Evolutionary conservation across 2,113 vertebrate genomes (phyloP), one percentile per base, ranked within the genome.

Genomic region (Todiramphus saurophagus): DNA sequence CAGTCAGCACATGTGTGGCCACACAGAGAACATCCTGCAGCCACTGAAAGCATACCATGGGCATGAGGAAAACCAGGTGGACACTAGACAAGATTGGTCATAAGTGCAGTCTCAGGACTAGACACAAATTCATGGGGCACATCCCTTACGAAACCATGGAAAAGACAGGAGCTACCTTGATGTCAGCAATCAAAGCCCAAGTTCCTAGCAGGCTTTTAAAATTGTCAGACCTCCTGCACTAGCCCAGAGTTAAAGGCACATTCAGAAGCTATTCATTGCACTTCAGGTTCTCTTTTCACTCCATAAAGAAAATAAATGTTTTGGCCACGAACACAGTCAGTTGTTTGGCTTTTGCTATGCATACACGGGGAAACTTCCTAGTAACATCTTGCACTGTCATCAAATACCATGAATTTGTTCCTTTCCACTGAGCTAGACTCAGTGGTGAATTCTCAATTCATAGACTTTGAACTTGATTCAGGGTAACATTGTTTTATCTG

Each of bases 361-460:
- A 68, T 82, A 73, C 3, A 2, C 25, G 66, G 63, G 37, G 81
- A 94, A 96, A 91, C 87, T 85, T 93, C 66, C 81, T 87, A 87
- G 21, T 77, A 79, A 92, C 25, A 73, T 95, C 83, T 89, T 96
- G 94, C 94, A 83, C 50, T 93, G 95, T 97, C 96, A 96, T 96
- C 91, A 96, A 96, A 96, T 95, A 94, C 91, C 86, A 91, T 19
- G 58, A 89, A 89, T 96, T 94, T 94, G 62, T 89, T 95, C 77
- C 81, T 87, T 95, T 91, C 69, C 83, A 51, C 81, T 3, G 10
- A 91, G 62, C 37, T 92, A 95, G 70, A 70, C 77, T 95, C 41
- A 50, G 37, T 50, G 90, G 95, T 81, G 74, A 93, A 84, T 79
- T 90, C 60, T 70, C 33, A 41, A 72, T 93, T 85, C 62, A 82